Base-by-base conservation (phyloP, 2,113 vertebrate genomes). In the Megalops atlanticus region DNA sequence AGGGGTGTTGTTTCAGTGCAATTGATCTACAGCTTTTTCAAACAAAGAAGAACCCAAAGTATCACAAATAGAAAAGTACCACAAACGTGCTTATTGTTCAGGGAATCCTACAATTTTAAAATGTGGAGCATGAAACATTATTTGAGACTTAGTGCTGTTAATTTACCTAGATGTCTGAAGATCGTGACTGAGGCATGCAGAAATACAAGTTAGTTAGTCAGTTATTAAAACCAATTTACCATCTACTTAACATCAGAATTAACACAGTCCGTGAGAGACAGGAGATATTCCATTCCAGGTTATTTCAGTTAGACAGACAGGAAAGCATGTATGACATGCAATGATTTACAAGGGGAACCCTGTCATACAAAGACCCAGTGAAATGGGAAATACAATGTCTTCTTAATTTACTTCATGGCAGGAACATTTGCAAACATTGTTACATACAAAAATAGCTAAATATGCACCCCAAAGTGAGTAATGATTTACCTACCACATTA, bases 401-500 rank as follows among this genome's bases (percentile, higher is more conserved):
- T 78, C 72, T 84, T 72, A 38, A 49, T 84, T 76, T 39, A 24
- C 70, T 38, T 72, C 58, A 40, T 83, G 11, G 49, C 52, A 52
- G 68, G 83, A 85, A 81, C 76, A 80, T 72, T 68, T 73, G 68
- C 49, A 47, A 72, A 49, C 18, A 41, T 4, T 16, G 27, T 27
- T 38, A 52, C 16, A 21, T 14, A 43, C 11, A 38, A 35, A 16
- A 21, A 15, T 40, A 31, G 64, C 68, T 75, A 68, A 33, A 86
- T 81, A 84, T 78, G 81, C 86, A 89, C 76, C 16, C 36, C 36
- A 72, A 87, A 78, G 74, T 85, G 68, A 71, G 73, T 58, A 72
- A 76, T 77, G 40, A n/a, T 77, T 77, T 85, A 95, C 97, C 96
- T 94, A 98, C 98, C 97, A 98, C 96, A 80, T 97, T 99, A 92